phyloP scores from a whole-genome alignment of 2,888 invertebrate species.

The Heliconius ismenius region DNA sequence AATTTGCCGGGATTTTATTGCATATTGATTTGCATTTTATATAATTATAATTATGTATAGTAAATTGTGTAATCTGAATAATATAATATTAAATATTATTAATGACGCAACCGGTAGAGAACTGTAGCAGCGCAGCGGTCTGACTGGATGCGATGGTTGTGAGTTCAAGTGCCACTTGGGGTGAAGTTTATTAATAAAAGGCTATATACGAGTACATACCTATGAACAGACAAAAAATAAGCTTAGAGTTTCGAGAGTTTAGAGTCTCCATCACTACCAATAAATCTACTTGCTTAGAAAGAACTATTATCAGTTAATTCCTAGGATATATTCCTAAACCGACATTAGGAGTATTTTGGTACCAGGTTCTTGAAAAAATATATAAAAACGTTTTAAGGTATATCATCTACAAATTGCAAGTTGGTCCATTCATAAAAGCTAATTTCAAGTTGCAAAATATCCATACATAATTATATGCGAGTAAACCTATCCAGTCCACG shows the following conservation, averaged over 20 bases:
- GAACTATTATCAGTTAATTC: too few relatives aligned
- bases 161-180: neutral
- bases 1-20: constrained; percentile 5
- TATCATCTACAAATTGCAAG: neutral
- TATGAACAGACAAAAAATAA: too few relatives aligned
- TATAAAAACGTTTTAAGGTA: neutral
- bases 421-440: constrained; percentile 25
- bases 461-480: constrained; percentile 24
- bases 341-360: too few relatives aligned
- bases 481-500: constrained; percentile 33
- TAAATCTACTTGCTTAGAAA: too few relatives aligned
- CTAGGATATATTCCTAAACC: too few relatives aligned
- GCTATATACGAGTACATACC: too few relatives aligned
- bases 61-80: constrained; percentile 13
- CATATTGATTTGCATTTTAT: constrained; percentile 8
- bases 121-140: neutral
- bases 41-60: neutral
- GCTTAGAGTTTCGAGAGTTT: too few relatives aligned
- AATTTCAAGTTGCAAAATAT: constrained; percentile 25
- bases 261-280: too few relatives aligned
- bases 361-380: too few relatives aligned
- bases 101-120: neutral
- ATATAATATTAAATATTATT: neutral
- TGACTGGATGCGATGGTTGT: neutral
- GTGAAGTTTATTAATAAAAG: neutral